Base-by-base conservation (phyloP, 2,888 invertebrate genomes). In the Acanthosepion pharaonis region DNA sequence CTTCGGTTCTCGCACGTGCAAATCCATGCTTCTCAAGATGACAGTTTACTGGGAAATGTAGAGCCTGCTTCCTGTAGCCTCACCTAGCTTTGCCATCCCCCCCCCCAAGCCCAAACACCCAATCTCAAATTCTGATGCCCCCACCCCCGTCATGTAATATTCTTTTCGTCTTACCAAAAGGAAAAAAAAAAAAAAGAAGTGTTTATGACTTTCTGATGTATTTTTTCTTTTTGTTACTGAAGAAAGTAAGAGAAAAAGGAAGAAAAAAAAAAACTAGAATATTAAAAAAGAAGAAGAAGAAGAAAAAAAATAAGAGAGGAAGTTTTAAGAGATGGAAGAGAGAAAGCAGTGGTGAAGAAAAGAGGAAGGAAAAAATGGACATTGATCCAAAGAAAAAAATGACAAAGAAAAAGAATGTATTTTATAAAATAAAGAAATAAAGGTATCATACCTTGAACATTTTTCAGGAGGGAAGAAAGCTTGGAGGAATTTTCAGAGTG, bases 21-120 rank as follows among this genome's bases (percentile, higher is more conserved):
- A 78, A n/a, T 78, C 78, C 78, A 78, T 33, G 78, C n/a, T 78
- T 78, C 78, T 78, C 78, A 33, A 78, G 78, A 78, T 78, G 78
- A 78, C 78, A 78, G 78, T 78, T 78, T 78, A 78, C 78, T 78
- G 78, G 78, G 78, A 78, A 78, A 78, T 78, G 78, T 78, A 78
- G n/a, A 78, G 78, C n/a, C 78, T 78, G 78, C 78, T 78, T 78
- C 78, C 78, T 78, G 78, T 78, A 33, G n/a, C 78, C n/a, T n/a
- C 78, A 11, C n/a, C n/a, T 15, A n/a, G 23, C 78, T 33, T 33
- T n/a, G 28, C 42, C 42, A 42, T 8, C 3, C 23, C 78, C 33
- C 33, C 33, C 33, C 33, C 78, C n/a, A 78, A n/a, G n/a, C 78
- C 78, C 78, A 18, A 42, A n/a, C 78, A 78, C n/a, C 78, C 78